Conservation (phyloP, 2,888 invertebrate species). For the Trissoscelio sp. region DNA sequence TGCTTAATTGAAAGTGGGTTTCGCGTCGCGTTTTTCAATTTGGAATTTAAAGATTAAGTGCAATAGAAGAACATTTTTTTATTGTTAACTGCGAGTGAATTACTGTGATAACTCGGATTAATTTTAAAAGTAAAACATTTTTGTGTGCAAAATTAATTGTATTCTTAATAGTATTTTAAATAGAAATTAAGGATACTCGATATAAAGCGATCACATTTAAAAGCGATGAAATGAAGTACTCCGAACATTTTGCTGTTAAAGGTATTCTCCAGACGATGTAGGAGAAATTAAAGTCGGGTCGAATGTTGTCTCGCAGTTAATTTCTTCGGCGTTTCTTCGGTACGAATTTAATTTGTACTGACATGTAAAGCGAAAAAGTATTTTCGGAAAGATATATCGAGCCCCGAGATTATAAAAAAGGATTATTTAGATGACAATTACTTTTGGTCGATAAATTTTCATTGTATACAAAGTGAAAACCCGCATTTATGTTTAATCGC, state of each 20-base stretch:
- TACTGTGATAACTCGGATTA: no score
- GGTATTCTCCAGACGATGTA: not conserved
- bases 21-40: not conserved
- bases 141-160: no score
- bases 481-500: not conserved
- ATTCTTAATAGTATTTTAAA: no score
- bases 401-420: not conserved
- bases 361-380: conserved; percentile 4
- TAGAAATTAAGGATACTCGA: no score
- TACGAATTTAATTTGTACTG: conserved; percentile 2
- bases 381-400: not conserved
- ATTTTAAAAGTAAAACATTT: no score
- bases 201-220: no score
- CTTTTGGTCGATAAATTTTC: not conserved
- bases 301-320: not conserved
- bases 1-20: not conserved
- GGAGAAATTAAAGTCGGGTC: not conserved
- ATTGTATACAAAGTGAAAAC: not conserved
- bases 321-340: not conserved
- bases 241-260: no score
- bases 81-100: no score
- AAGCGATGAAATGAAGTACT: no score
- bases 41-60: not conserved
- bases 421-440: not conserved
- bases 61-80: no score